phyloP scores from a whole-genome alignment of 2,113 vertebrate species.

The Datnioides undecimradiatus region DNA sequence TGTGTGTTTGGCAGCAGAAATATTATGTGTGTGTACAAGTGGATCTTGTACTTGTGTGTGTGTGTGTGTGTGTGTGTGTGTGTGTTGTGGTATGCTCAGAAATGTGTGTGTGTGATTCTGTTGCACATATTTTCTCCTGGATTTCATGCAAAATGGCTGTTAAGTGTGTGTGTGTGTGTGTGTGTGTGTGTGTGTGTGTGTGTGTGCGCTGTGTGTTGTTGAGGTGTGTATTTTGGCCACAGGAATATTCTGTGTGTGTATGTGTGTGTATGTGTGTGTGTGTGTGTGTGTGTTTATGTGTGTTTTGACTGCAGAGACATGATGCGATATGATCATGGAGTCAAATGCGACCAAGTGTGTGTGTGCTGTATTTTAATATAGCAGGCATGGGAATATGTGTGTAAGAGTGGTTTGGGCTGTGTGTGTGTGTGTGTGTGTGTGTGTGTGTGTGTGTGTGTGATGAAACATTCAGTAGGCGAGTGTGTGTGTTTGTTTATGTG shows the following conservation, averaged over 20 bases:
- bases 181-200: not conserved
- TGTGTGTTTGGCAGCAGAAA: conserved; percentile 16
- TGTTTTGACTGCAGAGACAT: not conserved
- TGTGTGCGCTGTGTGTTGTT: no score
- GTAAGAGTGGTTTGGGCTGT: not conserved
- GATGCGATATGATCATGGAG: not conserved
- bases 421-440: no score
- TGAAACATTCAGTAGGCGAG: not conserved
- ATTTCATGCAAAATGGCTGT: not conserved
- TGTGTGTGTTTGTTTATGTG: not conserved
- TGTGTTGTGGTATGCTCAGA: no score
- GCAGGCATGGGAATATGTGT: not conserved
- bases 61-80: not conserved
- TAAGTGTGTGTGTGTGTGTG: not conserved
- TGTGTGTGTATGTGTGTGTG: not conserved
- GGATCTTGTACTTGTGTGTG: not conserved
- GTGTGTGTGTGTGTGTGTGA: no score
- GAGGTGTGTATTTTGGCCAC: no score
- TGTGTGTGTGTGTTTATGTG: not conserved
- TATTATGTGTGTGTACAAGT: not conserved
- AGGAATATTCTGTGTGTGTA: no score
- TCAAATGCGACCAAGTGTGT: not conserved
- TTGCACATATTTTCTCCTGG: not conserved
- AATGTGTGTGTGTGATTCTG: not conserved
- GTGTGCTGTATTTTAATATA: conserved; percentile 1